Base-by-base conservation (phyloP, 2,888 invertebrate genomes). In the Andrena flavipes region DNA sequence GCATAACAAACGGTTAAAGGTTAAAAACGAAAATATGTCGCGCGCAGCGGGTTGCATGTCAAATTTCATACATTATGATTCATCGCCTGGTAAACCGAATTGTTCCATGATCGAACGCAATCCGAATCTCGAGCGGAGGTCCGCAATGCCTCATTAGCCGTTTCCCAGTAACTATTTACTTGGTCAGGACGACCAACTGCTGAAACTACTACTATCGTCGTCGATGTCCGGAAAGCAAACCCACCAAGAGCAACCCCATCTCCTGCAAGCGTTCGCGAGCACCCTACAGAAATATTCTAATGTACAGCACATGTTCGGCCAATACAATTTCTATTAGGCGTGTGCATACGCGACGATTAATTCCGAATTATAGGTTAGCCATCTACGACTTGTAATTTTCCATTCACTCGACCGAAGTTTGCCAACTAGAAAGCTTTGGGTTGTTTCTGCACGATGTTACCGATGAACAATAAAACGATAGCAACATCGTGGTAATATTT, bases 231-330 rank as follows among this genome's bases (percentile, higher is more conserved):
- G 7, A 13, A 77, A 80, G 23, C 62, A 63, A 20, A 23, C 60
- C 56, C 42, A 59, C 29, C 48, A 85, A 26, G 42, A 35, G 60
- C 30, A 71, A 26, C 42, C 62, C 26, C n/a, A 80, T 33, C 49
- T 75, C 35, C 51, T 82, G 33, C 69, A 85, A 29, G 56, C 33
- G 5, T 20, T 26, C 7, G 59, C 35, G 8, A 85, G 13, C 60
- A 82, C 30, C 13, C 33, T 75, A 6, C 77, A 77, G 20, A 82
- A 23, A 67, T 74, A 84, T 13, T 70, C 56, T 2, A 79, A 0
- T n/a, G 59, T 63, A 20, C 84, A 74, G 16, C 69, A 85, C 71
- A 84, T 79, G 23, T 16, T 71, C 20, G 4, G n/a, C 4, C 20
- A 33, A 20, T n/a, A 0, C 2, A 60, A 4, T 62, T 62, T 35